phyloP scores from a whole-genome alignment of 2,888 invertebrate genomes.

The Drosophila meridiana region DNA sequence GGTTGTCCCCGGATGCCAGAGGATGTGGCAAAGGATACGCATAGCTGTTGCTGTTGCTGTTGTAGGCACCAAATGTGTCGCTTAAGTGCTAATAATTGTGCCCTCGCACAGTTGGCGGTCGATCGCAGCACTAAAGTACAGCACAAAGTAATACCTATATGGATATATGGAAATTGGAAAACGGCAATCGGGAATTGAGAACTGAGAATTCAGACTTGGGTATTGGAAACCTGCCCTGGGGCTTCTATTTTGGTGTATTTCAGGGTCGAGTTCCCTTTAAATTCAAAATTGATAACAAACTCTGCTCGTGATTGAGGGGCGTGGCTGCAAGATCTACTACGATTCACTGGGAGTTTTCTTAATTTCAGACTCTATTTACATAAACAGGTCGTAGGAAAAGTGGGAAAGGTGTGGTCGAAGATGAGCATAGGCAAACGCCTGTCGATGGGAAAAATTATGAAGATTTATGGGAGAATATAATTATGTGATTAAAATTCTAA shows the following conservation, averaged over 20 bases:
- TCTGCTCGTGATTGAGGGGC: slow-evolving; percentile 31
- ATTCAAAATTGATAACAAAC: slow-evolving; percentile 14
- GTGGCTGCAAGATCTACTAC: slow-evolving; percentile 21
- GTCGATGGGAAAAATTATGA: background rate
- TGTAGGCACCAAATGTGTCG: slow-evolving; percentile 69
- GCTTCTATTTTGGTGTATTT: slow-evolving; percentile 1
- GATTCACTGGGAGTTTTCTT: slow-evolving; percentile 34
- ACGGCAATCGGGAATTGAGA: background rate
- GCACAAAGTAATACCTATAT: background rate
- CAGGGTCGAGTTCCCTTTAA: background rate
- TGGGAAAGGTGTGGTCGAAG: slow-evolving; percentile 7
- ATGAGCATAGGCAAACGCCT: background rate
- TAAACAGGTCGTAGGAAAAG: slow-evolving; percentile 26
- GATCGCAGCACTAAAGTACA: background rate
- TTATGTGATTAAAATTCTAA: background rate
- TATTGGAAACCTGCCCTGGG: slow-evolving; percentile 6
- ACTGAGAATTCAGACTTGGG: background rate
- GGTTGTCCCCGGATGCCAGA: slow-evolving; percentile 55
- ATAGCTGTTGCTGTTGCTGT: slow-evolving; percentile 5
- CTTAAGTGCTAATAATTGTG: slow-evolving; percentile 79
- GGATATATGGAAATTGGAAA: slow-evolving; percentile 18
- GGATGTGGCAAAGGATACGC: slow-evolving; percentile 49
- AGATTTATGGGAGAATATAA: background rate
- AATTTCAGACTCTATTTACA: slow-evolving; percentile 46
- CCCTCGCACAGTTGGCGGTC: slow-evolving; percentile 78